phyloP scores from a whole-genome alignment of 2,113 vertebrate species.

The Bettongia penicillata region DNA sequence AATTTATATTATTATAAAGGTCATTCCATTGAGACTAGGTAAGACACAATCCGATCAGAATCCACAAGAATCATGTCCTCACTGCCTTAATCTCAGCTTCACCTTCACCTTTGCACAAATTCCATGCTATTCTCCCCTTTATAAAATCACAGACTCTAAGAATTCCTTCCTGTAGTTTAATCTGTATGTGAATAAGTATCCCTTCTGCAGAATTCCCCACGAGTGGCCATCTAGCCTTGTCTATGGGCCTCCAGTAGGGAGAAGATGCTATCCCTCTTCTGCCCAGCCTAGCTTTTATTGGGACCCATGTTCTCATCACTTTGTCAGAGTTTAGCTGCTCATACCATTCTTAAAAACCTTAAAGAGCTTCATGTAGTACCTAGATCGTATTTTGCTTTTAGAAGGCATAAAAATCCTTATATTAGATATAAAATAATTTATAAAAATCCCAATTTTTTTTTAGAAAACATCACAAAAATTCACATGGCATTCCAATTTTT shows the following conservation, averaged over 20 bases:
- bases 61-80: accelerated
- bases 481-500: slow-evolving; percentile 3
- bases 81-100: neutral
- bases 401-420: neutral
- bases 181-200: neutral
- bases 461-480: slow-evolving; percentile 21
- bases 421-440: slow-evolving; percentile 4
- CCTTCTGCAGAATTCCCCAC: neutral
- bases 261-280: neutral
- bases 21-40: neutral
- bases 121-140: neutral
- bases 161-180: neutral
- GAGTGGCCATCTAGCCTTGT: neutral
- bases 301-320: neutral
- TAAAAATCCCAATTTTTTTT: neutral
- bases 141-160: neutral
- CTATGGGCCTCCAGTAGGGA: neutral
- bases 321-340: neutral
- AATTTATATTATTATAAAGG: neutral
- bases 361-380: neutral
- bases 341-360: neutral
- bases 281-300: neutral
- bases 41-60: neutral
- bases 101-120: neutral
- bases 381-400: neutral